phyloP scores from a whole-genome alignment of 2,797 vertebrate species.

The Phaenicophaeus curvirostris region DNA sequence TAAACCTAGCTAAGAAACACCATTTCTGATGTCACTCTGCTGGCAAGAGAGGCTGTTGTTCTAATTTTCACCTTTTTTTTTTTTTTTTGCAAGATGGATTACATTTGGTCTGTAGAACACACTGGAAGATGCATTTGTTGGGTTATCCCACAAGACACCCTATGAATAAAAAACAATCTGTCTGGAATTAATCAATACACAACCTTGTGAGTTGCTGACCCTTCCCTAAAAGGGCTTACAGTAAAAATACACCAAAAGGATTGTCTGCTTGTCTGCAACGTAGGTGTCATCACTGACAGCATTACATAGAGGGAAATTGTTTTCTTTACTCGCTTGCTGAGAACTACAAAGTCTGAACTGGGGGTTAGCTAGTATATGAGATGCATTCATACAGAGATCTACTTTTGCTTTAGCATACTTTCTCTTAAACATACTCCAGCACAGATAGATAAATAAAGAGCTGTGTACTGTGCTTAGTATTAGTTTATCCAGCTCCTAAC shows the following conservation, averaged over 20 bases:
- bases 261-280: background rate
- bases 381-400: background rate
- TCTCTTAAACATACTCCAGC: background rate
- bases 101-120: background rate
- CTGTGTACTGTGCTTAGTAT: background rate
- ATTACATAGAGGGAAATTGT: background rate
- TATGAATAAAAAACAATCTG: background rate
- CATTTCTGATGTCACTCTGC: background rate
- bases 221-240: background rate
- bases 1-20: slow-evolving; percentile 37
- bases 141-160: background rate
- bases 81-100: background rate
- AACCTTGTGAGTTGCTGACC: background rate
- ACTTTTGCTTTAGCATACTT: background rate
- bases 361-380: background rate
- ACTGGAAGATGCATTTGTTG: background rate
- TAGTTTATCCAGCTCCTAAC: background rate
- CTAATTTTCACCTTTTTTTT: background rate
- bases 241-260: background rate
- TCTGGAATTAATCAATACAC: slow-evolving; percentile 6
- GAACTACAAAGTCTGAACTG: background rate
- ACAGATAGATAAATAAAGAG: background rate
- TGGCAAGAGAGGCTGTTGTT: background rate
- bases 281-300: background rate
- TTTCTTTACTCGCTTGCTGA: background rate